Conservation (phyloP, 2,797 vertebrate species). For the Phyllotis vaccarum region DNA sequence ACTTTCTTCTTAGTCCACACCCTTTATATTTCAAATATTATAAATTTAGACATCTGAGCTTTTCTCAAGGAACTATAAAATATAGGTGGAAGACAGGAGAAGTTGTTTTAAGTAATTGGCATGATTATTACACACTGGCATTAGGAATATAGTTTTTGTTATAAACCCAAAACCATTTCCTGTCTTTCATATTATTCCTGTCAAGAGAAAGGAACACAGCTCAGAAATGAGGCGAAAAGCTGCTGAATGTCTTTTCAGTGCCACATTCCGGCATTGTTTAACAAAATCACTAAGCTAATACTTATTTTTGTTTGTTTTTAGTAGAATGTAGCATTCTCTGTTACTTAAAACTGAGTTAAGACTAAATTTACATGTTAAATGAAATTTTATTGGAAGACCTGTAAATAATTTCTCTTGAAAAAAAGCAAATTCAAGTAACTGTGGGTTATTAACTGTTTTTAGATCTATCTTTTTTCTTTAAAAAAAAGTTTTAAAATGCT, state of each 20-base stretch:
- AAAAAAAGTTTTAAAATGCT: too few species aligned
- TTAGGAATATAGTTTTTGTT: constrained; percentile 6
- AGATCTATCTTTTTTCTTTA: not conserved
- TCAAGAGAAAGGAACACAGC: not conserved
- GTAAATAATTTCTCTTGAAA: not conserved
- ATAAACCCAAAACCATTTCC: not conserved
- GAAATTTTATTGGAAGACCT: constrained; percentile 3
- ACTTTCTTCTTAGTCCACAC: not conserved
- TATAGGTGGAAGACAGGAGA: not conserved
- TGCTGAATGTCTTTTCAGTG: not conserved
- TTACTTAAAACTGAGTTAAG: constrained; percentile 7
- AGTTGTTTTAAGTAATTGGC: not conserved
- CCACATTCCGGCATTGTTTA: not conserved
- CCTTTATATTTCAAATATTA: constrained; percentile 1
- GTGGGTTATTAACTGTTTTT: not conserved
- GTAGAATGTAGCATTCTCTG: not conserved
- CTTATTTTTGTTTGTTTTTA: not conserved
- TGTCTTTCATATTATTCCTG: not conserved
- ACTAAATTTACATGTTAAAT: not conserved
- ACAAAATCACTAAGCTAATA: not conserved
- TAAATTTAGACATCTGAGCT: not conserved
- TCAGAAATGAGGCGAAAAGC: constrained; percentile 2
- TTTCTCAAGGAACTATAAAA: constrained; percentile 17
- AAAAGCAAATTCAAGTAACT: not conserved
- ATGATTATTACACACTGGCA: not conserved